Conservation (phyloP, 1,140 invertebrate species). For the Neodiprion lecontei region DNA sequence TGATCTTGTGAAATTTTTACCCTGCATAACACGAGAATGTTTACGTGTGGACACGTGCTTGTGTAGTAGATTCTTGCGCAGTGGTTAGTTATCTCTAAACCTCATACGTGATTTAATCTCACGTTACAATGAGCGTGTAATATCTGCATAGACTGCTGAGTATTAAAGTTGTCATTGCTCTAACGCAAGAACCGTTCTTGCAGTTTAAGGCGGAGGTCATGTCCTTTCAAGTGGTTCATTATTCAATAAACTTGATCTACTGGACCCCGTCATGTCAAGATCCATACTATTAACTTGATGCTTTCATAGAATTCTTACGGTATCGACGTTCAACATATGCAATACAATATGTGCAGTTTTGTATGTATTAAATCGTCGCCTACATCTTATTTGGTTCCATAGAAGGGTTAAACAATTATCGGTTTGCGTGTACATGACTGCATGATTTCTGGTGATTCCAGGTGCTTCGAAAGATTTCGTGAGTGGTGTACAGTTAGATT, state of each 20-base stretch:
- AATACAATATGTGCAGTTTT: too few species aligned
- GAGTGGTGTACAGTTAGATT: too few species aligned
- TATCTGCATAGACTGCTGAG: neutral
- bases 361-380: too few species aligned
- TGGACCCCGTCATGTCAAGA: neutral
- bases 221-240: conserved; percentile 5
- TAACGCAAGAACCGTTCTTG: neutral
- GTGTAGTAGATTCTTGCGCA: neutral
- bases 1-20: neutral
- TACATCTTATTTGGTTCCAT: too few species aligned
- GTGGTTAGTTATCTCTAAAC: neutral
- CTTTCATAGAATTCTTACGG: neutral
- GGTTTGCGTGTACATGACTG: too few species aligned
- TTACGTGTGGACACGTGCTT: neutral
- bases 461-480: too few species aligned
- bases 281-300: neutral
- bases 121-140: neutral
- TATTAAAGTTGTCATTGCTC: neutral
- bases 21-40: neutral
- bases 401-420: too few species aligned
- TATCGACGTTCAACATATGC: too few species aligned
- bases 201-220: conserved; percentile 6
- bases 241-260: neutral
- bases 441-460: too few species aligned
- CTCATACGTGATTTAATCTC: neutral